Percentiles rank a stretch among this genome's conserved stretches.
Evolutionary conservation across 2,113 vertebrate species (phyloP).

Genomic region (Romanogobio albipinnatus): DNA sequence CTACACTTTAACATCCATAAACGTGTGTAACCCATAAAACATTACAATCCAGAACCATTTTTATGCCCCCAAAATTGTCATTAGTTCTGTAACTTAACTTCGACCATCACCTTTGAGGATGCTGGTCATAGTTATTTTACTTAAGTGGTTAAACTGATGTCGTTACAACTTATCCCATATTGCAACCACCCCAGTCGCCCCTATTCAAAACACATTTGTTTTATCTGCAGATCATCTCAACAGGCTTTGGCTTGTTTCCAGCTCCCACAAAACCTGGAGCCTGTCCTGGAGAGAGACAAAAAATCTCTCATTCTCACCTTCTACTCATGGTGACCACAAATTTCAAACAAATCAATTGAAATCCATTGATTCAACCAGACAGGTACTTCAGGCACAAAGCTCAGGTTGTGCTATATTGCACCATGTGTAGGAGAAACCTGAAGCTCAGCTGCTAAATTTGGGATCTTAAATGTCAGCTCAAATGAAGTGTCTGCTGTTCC

Average conservation of each 20-base stretch:
- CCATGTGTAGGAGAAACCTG: constrained; percentile 47
- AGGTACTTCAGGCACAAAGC: constrained; percentile 59
- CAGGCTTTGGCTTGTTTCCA: neutral
- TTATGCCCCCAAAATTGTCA: neutral
- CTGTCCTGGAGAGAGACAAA: neutral
- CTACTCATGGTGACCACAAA: constrained; percentile 22
- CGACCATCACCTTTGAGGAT: neutral
- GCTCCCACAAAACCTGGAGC: neutral
- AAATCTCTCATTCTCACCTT: constrained; percentile 1
- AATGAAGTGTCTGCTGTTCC: constrained; percentile 50
- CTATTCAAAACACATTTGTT: neutral
- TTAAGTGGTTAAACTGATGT: neutral
- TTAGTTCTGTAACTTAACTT: neutral
- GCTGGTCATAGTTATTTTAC: neutral
- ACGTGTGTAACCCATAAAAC: neutral
- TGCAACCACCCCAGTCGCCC: neutral
- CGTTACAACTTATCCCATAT: neutral
- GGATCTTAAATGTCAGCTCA: constrained; percentile 71
- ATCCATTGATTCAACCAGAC: constrained; percentile 57
- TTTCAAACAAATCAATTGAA: constrained; percentile 56
- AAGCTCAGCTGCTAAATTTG: constrained; percentile 64
- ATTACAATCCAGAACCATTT: neutral
- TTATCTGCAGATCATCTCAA: neutral
- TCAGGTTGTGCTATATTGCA: constrained; percentile 57
- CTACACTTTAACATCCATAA: too few species aligned